Conservation (phyloP, 1,140 invertebrate species). For the Agrilus planipennis region DNA sequence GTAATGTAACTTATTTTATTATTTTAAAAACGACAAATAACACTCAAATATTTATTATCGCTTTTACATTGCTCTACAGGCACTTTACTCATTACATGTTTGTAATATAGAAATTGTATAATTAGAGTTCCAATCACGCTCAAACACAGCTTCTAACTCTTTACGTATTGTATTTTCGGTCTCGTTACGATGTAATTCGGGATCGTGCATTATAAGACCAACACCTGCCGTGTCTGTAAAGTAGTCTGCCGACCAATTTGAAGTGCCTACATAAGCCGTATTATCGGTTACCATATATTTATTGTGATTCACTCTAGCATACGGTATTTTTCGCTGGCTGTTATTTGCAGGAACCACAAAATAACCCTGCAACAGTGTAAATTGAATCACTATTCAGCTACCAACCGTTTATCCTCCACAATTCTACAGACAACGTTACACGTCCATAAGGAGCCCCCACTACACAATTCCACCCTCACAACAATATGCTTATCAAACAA, state of each 20-base stretch:
- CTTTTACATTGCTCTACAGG: too few relatives aligned
- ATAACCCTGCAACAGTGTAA: conserved; percentile 57
- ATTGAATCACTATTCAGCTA: conserved; percentile 13
- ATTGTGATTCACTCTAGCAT: conserved; percentile 88
- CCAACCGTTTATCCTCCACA: too few relatives aligned
- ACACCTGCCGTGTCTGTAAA: conserved; percentile 85
- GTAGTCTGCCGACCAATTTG: conserved; percentile 97
- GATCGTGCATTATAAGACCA: conserved; percentile 54
- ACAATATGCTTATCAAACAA: conserved; percentile 6
- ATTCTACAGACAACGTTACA: too few relatives aligned
- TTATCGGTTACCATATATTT: conserved; percentile 99
- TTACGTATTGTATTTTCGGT: conserved; percentile 44
- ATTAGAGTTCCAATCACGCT: conserved; percentile 79
- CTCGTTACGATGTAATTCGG: conserved; percentile 36
- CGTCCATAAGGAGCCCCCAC: conserved; percentile 2
- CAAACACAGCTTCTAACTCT: conserved; percentile 70
- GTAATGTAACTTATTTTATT: too few relatives aligned
- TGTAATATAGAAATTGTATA: conserved; percentile 48
- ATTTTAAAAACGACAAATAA: too few relatives aligned
- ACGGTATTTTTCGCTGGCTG: conserved; percentile 76
- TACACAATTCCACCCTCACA: too few relatives aligned
- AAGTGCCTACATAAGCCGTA: conserved; percentile 89
- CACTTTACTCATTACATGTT: too few relatives aligned
- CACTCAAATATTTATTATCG: too few relatives aligned
- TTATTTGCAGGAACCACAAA: conserved; percentile 66